These are phyloP conservation scores for Phataginus tricuspis DNA, from an alignment of 2,797 vertebrate genomes.

Conservation along the genomic window DNA sequence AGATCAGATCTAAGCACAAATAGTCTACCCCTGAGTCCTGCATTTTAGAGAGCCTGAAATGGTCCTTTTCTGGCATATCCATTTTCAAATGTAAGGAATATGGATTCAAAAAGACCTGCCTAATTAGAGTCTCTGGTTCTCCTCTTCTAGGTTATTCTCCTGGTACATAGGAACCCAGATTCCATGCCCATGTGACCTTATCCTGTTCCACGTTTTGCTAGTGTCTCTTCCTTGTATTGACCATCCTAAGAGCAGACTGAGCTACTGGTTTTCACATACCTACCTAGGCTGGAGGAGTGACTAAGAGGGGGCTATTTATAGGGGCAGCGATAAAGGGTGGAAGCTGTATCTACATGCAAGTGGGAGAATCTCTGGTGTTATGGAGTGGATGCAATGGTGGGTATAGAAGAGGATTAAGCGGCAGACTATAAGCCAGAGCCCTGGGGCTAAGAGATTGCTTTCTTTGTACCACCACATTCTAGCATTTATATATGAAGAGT, in stretches of 20 bases:
- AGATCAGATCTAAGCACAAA: not conserved
- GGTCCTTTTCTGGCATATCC: not conserved
- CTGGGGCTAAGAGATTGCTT: not conserved
- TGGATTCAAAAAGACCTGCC: not conserved
- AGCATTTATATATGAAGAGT: not conserved
- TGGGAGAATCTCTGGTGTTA: not conserved
- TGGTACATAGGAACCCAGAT: not conserved
- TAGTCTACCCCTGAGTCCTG: not conserved
- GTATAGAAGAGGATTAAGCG: not conserved
- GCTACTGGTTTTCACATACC: not conserved
- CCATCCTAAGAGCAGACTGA: not conserved
- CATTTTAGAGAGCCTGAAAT: not conserved
- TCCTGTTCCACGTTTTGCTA: not conserved
- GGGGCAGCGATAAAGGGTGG: not conserved
- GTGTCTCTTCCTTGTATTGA: not conserved
- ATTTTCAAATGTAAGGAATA: not conserved
- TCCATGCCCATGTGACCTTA: not conserved
- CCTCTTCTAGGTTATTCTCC: not conserved
- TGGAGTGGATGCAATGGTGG: not conserved
- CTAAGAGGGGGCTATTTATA: not conserved
- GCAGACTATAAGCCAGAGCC: fast-evolving
- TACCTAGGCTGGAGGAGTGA: not conserved
- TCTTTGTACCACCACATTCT: not conserved
- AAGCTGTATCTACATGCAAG: not conserved
- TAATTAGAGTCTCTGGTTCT: not conserved